These are phyloP conservation scores for Phaonia tiefii DNA, from an alignment of 2,888 invertebrate species.

Conservation along the genomic window DNA sequence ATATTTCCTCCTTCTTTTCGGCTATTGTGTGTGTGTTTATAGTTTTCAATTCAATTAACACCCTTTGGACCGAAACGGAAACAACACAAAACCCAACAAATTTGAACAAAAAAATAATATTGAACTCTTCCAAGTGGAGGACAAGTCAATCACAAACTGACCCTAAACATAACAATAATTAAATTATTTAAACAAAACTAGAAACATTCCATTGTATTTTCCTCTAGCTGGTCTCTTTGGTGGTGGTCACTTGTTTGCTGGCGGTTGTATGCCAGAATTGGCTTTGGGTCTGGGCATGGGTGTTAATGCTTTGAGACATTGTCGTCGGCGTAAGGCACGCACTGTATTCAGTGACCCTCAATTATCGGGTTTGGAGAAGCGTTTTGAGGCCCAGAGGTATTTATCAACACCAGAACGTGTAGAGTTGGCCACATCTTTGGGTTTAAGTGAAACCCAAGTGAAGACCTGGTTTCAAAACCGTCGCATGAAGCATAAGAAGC, in stretches of 20 bases:
- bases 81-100: conserved; percentile 13
- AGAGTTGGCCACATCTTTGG: conserved; percentile 94
- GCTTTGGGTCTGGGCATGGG: conserved; percentile 80
- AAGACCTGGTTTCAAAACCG: conserved; percentile 99
- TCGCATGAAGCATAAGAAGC: conserved; percentile 98
- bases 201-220: background rate
- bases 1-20: background rate
- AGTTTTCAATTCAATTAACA: conserved; percentile 57
- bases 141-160: conserved; percentile 34
- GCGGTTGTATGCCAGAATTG: conserved; percentile 79
- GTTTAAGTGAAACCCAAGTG: conserved; percentile 96
- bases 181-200: conserved; percentile 38
- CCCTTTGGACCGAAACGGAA: conserved; percentile 13
- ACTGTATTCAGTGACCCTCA: conserved; percentile 94
- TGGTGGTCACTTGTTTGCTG: conserved; percentile 79
- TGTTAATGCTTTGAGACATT: conserved; percentile 90
- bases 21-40: conserved; percentile 1
- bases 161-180: conserved; percentile 46
- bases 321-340: conserved; percentile 96
- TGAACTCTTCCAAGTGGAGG: no score
- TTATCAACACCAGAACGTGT: conserved; percentile 97
- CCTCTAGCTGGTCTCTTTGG: conserved; percentile 78
- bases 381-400: conserved; percentile 97
- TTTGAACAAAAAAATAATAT: no score
- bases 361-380: conserved; percentile 92